Evolutionary conservation across 2,797 vertebrate genomes (phyloP).

Genomic region (Hafferia zeledoni): DNA sequence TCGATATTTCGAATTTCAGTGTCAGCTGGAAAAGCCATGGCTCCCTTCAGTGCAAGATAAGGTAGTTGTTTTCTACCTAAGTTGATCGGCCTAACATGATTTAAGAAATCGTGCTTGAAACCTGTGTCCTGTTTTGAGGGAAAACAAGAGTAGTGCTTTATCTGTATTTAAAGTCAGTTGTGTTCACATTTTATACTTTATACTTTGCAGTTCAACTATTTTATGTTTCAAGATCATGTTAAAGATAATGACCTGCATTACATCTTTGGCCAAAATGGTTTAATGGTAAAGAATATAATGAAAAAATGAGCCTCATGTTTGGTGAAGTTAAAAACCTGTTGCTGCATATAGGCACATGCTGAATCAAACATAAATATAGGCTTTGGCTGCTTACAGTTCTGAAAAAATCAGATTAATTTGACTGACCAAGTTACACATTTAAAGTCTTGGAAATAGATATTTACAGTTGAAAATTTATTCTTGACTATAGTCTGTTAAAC

Average conservation of each 20-base stretch:
- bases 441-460: neutral
- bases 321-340: neutral
- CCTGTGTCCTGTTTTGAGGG: constrained; percentile 65
- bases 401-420: neutral
- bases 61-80: constrained; percentile 66
- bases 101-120: constrained; percentile 69
- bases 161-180: neutral
- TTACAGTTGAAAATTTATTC: neutral
- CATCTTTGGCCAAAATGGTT: neutral
- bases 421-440: neutral
- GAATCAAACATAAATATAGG: neutral
- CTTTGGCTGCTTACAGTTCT: neutral
- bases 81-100: constrained; percentile 63
- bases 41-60: constrained; percentile 74
- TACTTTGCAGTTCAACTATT: neutral
- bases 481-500: neutral
- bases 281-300: neutral
- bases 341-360: neutral
- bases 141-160: neutral
- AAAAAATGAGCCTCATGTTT: neutral
- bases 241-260: neutral
- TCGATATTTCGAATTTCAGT: constrained; percentile 71
- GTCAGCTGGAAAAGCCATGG: constrained; percentile 70
- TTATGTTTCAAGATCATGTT: neutral
- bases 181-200: neutral